These are phyloP conservation scores for Sarcophilus harrisii DNA, from an alignment of 2,797 vertebrate species.

Conservation along the genomic window DNA sequence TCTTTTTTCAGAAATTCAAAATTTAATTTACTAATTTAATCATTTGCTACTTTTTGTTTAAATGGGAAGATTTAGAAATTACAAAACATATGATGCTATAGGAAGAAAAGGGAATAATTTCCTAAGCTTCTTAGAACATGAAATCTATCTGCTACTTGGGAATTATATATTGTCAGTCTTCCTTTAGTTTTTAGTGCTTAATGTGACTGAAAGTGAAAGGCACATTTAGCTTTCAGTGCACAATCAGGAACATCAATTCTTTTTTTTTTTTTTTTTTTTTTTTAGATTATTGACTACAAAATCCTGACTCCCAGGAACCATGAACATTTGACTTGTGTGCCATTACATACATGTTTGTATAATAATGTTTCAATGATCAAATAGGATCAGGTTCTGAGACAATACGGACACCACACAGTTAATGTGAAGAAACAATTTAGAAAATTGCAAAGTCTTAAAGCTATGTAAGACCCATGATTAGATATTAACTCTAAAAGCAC, in stretches of 20 bases:
- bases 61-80: not conserved
- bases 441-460: not conserved
- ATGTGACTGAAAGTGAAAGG: not conserved
- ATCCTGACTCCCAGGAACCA: not conserved
- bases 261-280: not conserved
- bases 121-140: not conserved
- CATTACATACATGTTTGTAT: not conserved
- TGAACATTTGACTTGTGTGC: not conserved
- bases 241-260: not conserved
- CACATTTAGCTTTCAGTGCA: not conserved
- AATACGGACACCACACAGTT: not conserved
- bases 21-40: not conserved
- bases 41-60: not conserved
- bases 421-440: not conserved
- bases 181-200: not conserved
- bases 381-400: not conserved
- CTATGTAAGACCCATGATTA: not conserved
- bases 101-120: not conserved
- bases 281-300: not conserved
- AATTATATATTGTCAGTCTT: not conserved
- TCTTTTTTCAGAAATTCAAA: not conserved
- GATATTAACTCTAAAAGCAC: too few relatives aligned
- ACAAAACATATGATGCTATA: not conserved
- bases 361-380: not conserved
- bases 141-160: not conserved